Evolutionary conservation across 1,140 invertebrate genomes (phyloP).

Genomic region (Euura lappo): DNA sequence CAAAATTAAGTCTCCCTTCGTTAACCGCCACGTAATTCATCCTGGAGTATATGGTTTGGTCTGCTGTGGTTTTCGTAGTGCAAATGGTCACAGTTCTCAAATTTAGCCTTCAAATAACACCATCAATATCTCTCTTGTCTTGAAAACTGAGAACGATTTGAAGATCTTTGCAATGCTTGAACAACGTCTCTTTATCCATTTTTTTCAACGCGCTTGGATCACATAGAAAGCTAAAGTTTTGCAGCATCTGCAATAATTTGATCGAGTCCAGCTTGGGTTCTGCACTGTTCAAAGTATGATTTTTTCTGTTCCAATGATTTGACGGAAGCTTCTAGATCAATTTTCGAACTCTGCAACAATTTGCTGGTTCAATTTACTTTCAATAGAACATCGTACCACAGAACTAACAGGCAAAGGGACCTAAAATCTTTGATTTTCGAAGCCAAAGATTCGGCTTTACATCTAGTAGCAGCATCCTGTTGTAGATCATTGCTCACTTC

Average conservation of each 20-base stretch:
- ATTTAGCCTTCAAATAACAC: no score
- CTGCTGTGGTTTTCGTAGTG: no score
- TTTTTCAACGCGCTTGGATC: neutral
- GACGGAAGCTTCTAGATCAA: neutral
- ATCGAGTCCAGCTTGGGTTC: neutral
- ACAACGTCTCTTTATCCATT: neutral
- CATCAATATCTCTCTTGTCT: neutral
- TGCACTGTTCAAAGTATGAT: neutral
- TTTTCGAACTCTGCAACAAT: neutral
- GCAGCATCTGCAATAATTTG: neutral
- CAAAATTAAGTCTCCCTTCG: no score
- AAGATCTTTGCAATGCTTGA: neutral
- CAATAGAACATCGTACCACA: neutral
- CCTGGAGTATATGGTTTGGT: no score
- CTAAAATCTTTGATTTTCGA: neutral
- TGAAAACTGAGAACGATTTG: neutral
- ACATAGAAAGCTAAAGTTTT: neutral
- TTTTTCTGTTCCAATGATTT: neutral
- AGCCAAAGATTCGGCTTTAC: neutral
- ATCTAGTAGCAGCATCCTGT: neutral
- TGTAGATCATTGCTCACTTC: slow-evolving; percentile 16
- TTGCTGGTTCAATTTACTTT: neutral
- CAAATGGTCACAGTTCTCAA: no score
- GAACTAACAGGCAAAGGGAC: neutral
- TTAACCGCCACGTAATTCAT: no score